Base-by-base conservation (phyloP, 2,797 vertebrate genomes). In the Numenius phaeopus region DNA sequence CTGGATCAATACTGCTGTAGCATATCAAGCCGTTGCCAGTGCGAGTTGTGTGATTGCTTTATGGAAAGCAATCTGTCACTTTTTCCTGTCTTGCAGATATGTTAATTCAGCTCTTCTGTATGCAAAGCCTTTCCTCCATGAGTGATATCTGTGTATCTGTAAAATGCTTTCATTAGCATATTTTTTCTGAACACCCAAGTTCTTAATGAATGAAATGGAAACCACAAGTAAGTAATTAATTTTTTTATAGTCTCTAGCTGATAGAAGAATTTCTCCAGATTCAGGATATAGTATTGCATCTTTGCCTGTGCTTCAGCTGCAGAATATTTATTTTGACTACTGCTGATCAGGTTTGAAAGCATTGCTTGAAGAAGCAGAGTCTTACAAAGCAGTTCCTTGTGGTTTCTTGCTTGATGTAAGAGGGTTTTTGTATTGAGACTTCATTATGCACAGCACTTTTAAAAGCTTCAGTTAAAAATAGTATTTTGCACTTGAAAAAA, bases 81-180 rank as follows among this genome's bases (percentile, higher is more conserved):
- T 87, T 72, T 75, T 34, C 50, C n/a, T 61, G 39, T 42, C 83
- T 65, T 83, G 65, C 23, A 69, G 76, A 75, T 92, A 94, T 86
- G 84, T 37, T 91, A 94, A 92, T 97, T 94, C 89, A 95, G 76
- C 57, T 91, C 26, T 71, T 65, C 64, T 67, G 61, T 49, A 61
- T 72, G 82, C 79, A 78, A 87, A 79, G 26, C 65, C 50, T 65
- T 89, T 94, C 67, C 49, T 89, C 29, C 40, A 47, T n/a, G 66
- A 83, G 26, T 40, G 55, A 26, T 88, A 75, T 11, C 66, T 47
- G 5, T 55, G 70, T 17, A 11, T 34, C 40, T 18, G 23, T 44
- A 85, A 80, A 97, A 34, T 49, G 64, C 37, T 83, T 87, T 59
- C 75, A 59, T 3, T 80, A 69, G 40, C 49, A 24, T 81, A 14